phyloP scores from a whole-genome alignment of 2,113 vertebrate genomes.

The Coreoperca whiteheadi region DNA sequence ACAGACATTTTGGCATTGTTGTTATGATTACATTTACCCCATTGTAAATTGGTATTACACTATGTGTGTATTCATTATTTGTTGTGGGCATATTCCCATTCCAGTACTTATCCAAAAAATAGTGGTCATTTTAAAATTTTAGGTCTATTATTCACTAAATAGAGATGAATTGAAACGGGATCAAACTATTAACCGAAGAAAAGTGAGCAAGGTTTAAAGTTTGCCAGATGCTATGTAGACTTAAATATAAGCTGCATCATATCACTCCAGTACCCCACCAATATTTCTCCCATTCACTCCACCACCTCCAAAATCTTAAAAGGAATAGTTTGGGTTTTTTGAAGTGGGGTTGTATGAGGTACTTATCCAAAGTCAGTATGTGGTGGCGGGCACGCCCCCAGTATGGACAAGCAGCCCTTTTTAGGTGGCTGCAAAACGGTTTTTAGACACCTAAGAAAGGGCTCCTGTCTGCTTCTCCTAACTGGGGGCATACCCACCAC shows the following conservation, averaged over 20 bases:
- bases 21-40: background rate
- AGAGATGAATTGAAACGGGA: background rate
- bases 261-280: background rate
- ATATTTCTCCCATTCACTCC: background rate
- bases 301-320: background rate
- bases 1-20: background rate
- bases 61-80: background rate
- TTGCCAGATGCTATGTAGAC: background rate
- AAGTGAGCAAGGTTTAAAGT: background rate
- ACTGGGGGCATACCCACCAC: too few species aligned
- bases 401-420: too few species aligned
- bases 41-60: background rate
- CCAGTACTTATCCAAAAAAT: background rate
- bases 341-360: too few species aligned
- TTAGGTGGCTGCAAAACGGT: too few species aligned
- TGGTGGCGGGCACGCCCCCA: too few species aligned
- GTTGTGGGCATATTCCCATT: background rate
- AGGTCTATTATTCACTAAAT: background rate
- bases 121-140: background rate
- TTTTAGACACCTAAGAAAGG: too few species aligned
- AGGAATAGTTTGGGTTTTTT: too few species aligned
- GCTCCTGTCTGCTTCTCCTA: too few species aligned
- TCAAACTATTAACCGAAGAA: background rate
- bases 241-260: background rate
- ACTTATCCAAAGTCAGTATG: too few species aligned